Evolutionary conservation across 1,140 invertebrate genomes (phyloP).

Genomic region (Glossosoma conforme): DNA sequence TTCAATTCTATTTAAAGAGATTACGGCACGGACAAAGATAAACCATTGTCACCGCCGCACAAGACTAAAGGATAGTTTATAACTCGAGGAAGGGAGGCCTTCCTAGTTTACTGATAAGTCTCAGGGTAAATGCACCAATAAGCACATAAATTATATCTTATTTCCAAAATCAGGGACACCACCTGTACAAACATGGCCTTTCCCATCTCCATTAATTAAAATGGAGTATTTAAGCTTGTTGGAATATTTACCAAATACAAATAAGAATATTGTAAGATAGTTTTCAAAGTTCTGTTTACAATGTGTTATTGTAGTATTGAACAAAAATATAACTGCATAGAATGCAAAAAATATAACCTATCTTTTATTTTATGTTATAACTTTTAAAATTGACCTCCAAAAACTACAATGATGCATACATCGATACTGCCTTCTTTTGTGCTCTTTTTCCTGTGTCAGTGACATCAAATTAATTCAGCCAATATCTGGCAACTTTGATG

Average conservation of each 20-base stretch:
- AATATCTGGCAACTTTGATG: no score
- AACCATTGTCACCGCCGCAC: slow-evolving; percentile 12
- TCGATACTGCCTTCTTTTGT: no score
- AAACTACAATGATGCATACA: no score
- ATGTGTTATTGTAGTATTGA: slow-evolving; percentile 27
- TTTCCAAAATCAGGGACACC: slow-evolving; percentile 18
- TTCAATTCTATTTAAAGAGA: slow-evolving; percentile 29
- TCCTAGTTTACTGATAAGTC: slow-evolving; percentile 13
- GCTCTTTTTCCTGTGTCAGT: no score
- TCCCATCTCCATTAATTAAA: slow-evolving; percentile 22
- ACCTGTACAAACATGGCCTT: slow-evolving; percentile 28
- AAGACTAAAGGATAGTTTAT: slow-evolving; percentile 23
- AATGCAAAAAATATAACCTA: slow-evolving; percentile 20
- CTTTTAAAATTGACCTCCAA: neutral
- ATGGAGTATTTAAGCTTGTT: slow-evolving; percentile 29
- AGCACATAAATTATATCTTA: slow-evolving; percentile 19
- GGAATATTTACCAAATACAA: slow-evolving; percentile 31
- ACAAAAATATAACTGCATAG: slow-evolving; percentile 28
- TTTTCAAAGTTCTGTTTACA: slow-evolving; percentile 22
- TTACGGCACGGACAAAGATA: slow-evolving; percentile 17
- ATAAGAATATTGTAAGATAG: slow-evolving; percentile 27
- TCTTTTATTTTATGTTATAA: neutral
- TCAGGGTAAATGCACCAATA: slow-evolving; percentile 32
- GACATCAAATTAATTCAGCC: no score
- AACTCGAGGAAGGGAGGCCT: slow-evolving; percentile 15